Conservation (phyloP, 2,888 invertebrate species). For the Hemaris fuciformis region DNA sequence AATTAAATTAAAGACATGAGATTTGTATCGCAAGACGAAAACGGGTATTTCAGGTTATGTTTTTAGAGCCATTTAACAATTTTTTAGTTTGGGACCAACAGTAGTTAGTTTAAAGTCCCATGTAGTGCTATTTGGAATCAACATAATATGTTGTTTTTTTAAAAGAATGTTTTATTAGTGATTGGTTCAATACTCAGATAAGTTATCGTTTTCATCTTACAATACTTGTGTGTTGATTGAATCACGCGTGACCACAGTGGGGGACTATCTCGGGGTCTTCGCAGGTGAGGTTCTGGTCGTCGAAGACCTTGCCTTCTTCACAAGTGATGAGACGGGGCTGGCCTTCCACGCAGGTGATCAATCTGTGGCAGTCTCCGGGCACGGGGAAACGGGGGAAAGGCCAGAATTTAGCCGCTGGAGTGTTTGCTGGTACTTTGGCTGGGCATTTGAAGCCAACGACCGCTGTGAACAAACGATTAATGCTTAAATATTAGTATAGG, state of each 20-base stretch:
- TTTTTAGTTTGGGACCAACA: not conserved
- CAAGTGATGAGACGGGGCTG: constrained; percentile 93
- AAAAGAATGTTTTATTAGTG: not conserved
- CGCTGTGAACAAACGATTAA: constrained; percentile 74
- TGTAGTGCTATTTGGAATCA: not conserved
- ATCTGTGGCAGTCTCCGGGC: constrained; percentile 91
- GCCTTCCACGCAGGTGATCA: constrained; percentile 95
- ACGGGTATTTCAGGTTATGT: constrained; percentile 26
- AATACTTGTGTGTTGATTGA: constrained; percentile 31
- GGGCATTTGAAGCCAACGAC: constrained; percentile 97
- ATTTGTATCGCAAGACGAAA: constrained; percentile 59
- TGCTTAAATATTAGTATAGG: not conserved
- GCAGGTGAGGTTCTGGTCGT: constrained; percentile 90
- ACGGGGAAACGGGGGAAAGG: constrained; percentile 95
- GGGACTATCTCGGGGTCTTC: constrained; percentile 86
- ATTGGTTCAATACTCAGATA: constrained; percentile 2
- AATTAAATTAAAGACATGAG: constrained; percentile 39
- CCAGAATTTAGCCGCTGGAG: constrained; percentile 93
- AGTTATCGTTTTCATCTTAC: constrained; percentile 56
- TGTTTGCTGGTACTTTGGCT: constrained; percentile 89
- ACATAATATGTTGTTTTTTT: not conserved
- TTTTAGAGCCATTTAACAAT: not conserved
- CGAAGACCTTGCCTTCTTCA: constrained; percentile 93
- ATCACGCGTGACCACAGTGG: constrained; percentile 73
- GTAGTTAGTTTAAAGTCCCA: not conserved